These are phyloP conservation scores for Antennarius maculatus DNA, from an alignment of 2,797 vertebrate species.

Conservation along the genomic window DNA sequence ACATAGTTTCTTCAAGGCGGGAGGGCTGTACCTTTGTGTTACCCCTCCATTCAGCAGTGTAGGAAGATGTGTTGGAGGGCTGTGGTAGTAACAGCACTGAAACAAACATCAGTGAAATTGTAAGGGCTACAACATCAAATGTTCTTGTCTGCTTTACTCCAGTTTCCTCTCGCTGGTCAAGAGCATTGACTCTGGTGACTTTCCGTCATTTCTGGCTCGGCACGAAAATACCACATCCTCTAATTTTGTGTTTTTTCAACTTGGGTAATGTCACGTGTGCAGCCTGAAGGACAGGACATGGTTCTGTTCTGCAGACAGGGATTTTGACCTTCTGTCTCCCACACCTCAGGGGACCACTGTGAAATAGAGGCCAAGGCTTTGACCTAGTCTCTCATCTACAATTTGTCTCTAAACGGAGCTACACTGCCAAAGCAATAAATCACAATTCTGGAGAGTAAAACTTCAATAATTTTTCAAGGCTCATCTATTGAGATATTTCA, in stretches of 20 bases:
- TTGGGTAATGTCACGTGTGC: conserved; percentile 42
- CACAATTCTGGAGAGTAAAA: conserved; percentile 31
- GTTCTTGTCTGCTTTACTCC: neutral
- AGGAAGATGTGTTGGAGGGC: no score
- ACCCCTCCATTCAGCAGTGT: no score
- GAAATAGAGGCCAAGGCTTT: conserved; percentile 76
- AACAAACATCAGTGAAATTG: no score
- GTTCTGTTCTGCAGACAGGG: conserved; percentile 70
- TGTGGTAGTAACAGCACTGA: no score
- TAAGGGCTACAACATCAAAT: no score
- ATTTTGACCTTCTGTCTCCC: conserved; percentile 73
- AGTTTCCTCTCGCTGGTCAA: conserved; percentile 2
- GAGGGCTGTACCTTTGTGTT: no score
- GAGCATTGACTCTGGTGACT: conserved; percentile 33
- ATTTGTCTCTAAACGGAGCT: conserved; percentile 64
- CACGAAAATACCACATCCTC: conserved; percentile 24
- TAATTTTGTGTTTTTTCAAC: conserved; percentile 3
- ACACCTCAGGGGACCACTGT: conserved; percentile 63
- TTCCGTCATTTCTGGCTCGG: conserved; percentile 30
- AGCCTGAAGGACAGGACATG: conserved; percentile 68
- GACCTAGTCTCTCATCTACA: conserved; percentile 66
- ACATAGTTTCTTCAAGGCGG: no score
- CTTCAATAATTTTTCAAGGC: conserved; percentile 2
- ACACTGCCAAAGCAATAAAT: conserved; percentile 61
- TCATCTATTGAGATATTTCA: conserved; percentile 1